Evolutionary conservation across 1,140 invertebrate genomes (phyloP).

Genomic region (Stegodyphus mimosarum): DNA sequence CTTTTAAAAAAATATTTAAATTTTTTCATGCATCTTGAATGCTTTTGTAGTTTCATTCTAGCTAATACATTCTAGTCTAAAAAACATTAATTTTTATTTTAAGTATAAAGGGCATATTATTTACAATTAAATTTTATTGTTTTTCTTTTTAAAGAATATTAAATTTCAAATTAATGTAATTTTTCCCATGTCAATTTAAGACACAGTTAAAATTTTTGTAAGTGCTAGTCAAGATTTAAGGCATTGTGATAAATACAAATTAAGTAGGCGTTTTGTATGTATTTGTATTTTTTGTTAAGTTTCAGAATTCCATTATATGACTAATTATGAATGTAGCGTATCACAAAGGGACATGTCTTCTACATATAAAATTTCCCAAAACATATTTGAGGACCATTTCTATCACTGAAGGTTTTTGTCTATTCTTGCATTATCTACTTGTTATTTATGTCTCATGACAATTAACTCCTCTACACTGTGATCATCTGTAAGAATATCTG

Average conservation of each 20-base stretch:
- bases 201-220: not conserved
- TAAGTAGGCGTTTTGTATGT: not conserved
- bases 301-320: not conserved
- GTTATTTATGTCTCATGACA: constrained; percentile 17
- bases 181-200: too few species aligned
- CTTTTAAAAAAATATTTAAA: too few species aligned
- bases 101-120: too few species aligned
- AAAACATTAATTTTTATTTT: too few species aligned
- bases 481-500: not conserved
- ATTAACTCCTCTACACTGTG: constrained; percentile 35
- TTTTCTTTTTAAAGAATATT: too few species aligned
- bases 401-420: not conserved
- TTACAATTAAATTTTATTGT: too few species aligned
- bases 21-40: too few species aligned
- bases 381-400: not conserved
- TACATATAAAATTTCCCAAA: not conserved
- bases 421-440: not conserved
- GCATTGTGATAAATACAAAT: not conserved
- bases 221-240: not conserved
- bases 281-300: constrained; percentile 14
- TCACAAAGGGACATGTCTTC: not conserved
- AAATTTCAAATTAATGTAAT: too few species aligned
- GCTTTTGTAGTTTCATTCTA: too few species aligned
- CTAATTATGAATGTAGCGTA: not conserved
- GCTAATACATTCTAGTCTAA: too few species aligned